phyloP scores from a whole-genome alignment of 1,140 invertebrate genomes.

The Diachasmimorpha longicaudata region DNA sequence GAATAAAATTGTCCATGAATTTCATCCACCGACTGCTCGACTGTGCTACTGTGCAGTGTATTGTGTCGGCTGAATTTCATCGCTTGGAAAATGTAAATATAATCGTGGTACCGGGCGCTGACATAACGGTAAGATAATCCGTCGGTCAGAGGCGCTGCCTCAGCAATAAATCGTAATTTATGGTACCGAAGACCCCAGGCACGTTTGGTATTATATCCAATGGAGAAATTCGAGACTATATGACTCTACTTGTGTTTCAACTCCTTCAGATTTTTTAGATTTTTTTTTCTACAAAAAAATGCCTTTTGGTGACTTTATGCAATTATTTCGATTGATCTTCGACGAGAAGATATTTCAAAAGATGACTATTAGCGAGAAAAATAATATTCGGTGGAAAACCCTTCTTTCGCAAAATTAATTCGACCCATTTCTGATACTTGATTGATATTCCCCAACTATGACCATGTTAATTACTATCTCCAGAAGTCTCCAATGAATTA shows the following conservation, averaged over 20 bases:
- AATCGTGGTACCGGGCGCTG: slow-evolving; percentile 52
- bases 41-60: background rate
- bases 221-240: slow-evolving; percentile 50
- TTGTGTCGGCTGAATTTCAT: slow-evolving; percentile 38
- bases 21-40: background rate
- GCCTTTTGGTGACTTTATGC: background rate
- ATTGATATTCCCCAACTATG: background rate
- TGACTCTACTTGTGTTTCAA: slow-evolving; percentile 10
- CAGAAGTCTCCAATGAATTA: slow-evolving; percentile 52
- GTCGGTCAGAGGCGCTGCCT: slow-evolving; percentile 54
- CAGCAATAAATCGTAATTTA: slow-evolving; percentile 61
- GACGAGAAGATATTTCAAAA: background rate
- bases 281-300: background rate
- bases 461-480: slow-evolving; percentile 16
- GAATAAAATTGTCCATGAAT: background rate
- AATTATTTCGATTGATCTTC: background rate
- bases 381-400: too few relatives aligned
- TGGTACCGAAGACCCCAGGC: slow-evolving; percentile 45
- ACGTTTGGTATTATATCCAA: slow-evolving; percentile 37
- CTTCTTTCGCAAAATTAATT: background rate
- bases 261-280: background rate
- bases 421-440: background rate
- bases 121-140: slow-evolving; percentile 61
- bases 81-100: slow-evolving; percentile 56
- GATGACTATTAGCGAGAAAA: too few relatives aligned